phyloP scores from a whole-genome alignment of 1,140 invertebrate genomes.

The Subanguina moxae region DNA sequence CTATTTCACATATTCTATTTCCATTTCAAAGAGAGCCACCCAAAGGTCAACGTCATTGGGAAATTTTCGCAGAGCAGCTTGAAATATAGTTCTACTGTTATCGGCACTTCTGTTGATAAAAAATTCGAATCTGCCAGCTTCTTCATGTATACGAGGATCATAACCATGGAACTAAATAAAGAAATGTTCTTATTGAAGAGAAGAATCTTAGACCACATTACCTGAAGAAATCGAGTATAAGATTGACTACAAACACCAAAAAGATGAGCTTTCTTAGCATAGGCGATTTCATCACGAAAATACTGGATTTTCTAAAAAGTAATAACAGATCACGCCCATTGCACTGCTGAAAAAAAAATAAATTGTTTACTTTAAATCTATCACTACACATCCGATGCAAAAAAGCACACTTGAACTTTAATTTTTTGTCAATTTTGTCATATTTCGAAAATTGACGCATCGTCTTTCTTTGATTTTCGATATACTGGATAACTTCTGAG shows the following conservation, averaged over 20 bases:
- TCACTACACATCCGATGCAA: conserved; percentile 32
- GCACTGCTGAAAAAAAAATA: neutral
- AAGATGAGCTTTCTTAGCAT: conserved; percentile 19
- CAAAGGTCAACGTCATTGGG: conserved; percentile 37
- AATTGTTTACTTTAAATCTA: conserved; percentile 37
- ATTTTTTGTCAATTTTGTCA: conserved; percentile 36
- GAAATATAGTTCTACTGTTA: conserved; percentile 41
- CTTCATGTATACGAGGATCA: conserved; percentile 27
- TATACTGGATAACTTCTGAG: conserved; percentile 26
- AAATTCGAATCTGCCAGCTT: conserved; percentile 42
- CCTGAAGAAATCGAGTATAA: conserved; percentile 44
- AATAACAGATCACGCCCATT: neutral
- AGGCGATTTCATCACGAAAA: conserved; percentile 35
- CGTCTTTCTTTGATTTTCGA: conserved; percentile 20
- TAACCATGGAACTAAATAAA: conserved; percentile 40
- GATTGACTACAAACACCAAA: conserved; percentile 23
- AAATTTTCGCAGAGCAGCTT: conserved; percentile 37
- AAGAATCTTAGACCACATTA: conserved; percentile 13
- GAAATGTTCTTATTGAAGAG: neutral
- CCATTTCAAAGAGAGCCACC: conserved; percentile 40
- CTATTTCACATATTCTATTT: conserved; percentile 33
- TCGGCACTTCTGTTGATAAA: conserved; percentile 38
- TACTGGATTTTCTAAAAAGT: conserved; percentile 34
- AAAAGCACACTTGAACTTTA: conserved; percentile 32
- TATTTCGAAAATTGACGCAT: conserved; percentile 11